These are phyloP conservation scores for Aphodius granarius DNA, from an alignment of 2,888 invertebrate genomes.

Conservation along the genomic window DNA sequence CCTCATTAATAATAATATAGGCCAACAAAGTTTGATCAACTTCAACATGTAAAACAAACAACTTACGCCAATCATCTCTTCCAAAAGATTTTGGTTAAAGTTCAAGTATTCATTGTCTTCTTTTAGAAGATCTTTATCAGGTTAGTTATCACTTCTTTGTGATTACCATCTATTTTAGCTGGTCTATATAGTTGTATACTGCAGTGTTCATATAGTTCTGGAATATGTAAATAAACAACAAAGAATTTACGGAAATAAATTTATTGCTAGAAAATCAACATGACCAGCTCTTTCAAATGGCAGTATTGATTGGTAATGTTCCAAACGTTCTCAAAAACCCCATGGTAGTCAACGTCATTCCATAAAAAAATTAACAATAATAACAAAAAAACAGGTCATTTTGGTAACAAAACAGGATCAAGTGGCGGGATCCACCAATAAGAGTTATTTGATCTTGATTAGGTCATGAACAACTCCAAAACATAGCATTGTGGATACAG, in stretches of 20 bases:
- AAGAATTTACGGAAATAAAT: background rate
- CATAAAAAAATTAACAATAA: slow-evolving; percentile 4
- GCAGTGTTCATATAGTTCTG: background rate
- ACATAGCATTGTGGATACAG: slow-evolving; percentile 18
- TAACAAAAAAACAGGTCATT: background rate
- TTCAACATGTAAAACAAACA: too few relatives aligned
- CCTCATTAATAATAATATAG: too few relatives aligned
- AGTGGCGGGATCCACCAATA: background rate
- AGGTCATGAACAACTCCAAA: slow-evolving; percentile 23
- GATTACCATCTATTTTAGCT: too few relatives aligned
- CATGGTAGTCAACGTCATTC: background rate
- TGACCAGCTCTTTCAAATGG: background rate
- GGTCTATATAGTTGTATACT: too few relatives aligned
- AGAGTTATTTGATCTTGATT: slow-evolving; percentile 19
- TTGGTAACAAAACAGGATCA: background rate
- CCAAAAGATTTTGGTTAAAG: too few relatives aligned
- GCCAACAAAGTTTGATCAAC: too few relatives aligned
- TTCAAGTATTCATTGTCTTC: too few relatives aligned
- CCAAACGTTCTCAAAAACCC: background rate
- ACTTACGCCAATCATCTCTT: too few relatives aligned
- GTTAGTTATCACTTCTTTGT: too few relatives aligned
- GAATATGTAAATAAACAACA: background rate
- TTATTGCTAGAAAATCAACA: background rate
- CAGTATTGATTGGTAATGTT: background rate
- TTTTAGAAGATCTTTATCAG: too few relatives aligned